Evolutionary conservation across 1,140 invertebrate species (phyloP).

Genomic region (Coptotermes formosanus): DNA sequence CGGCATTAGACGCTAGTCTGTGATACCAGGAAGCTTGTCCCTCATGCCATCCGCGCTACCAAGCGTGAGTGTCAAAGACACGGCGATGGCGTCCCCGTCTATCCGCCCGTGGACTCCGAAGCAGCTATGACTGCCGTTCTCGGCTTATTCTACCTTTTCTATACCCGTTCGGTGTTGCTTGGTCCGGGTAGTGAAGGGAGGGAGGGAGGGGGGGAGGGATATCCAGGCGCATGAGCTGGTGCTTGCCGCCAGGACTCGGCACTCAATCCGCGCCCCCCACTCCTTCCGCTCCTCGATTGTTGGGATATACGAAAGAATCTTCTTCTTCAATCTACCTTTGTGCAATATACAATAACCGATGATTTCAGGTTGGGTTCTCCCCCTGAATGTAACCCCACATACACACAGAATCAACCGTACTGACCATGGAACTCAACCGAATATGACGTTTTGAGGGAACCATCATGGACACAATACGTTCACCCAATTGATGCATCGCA

Average conservation of each 20-base stretch:
- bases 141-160: neutral
- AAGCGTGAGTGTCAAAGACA: too few relatives aligned
- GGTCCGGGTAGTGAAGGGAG: neutral
- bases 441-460: neutral
- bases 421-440: neutral
- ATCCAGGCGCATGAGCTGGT: neutral
- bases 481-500: neutral
- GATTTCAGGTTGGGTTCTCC: neutral
- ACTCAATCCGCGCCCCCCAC: neutral
- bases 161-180: neutral
- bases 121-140: neutral
- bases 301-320: neutral
- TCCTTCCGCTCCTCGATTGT: neutral
- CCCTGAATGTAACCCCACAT: neutral
- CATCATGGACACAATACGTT: neutral
- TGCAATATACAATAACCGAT: neutral
- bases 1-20: too few relatives aligned
- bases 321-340: constrained; percentile 5
- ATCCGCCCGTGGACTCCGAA: neutral
- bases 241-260: neutral
- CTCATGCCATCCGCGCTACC: too few relatives aligned
- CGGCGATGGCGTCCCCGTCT: too few relatives aligned
- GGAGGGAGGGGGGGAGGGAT: neutral
- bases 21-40: too few relatives aligned
- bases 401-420: neutral